Conservation (phyloP, 2,797 vertebrate genomes). For the Okamejei kenojei region DNA sequence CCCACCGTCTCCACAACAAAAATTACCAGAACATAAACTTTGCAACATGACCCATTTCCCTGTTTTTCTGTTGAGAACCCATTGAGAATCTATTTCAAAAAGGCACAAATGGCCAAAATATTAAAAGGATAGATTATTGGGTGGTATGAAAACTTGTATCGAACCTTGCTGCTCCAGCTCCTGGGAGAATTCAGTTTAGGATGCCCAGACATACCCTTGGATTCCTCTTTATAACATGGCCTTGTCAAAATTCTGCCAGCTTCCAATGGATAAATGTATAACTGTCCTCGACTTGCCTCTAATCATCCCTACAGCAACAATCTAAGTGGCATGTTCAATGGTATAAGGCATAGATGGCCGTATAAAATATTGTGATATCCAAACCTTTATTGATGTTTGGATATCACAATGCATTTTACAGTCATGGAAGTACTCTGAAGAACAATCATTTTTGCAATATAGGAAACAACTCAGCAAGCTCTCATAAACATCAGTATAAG, state of each 20-base stretch:
- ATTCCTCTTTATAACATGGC: neutral
- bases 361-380: no score
- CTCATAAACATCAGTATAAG: no score
- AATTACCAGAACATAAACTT: no score
- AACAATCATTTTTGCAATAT: no score
- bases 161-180: neutral
- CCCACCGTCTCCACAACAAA: no score
- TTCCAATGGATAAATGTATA: neutral
- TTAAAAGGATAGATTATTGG: neutral
- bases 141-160: neutral
- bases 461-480: no score
- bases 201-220: neutral
- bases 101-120: neutral
- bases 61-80: neutral
- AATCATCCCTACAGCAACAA: neutral
- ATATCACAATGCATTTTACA: no score
- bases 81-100: conserved; percentile 18
- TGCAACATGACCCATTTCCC: neutral
- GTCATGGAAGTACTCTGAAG: no score
- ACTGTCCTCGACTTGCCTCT: neutral
- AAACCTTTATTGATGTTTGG: no score
- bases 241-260: neutral
- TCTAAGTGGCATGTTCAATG: no score
- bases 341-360: neutral
- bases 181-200: neutral